Evolutionary conservation across 2,113 vertebrate genomes (phyloP), one percentile per base, ranked within the genome.

Genomic region (Lepisosteus osseus): DNA sequence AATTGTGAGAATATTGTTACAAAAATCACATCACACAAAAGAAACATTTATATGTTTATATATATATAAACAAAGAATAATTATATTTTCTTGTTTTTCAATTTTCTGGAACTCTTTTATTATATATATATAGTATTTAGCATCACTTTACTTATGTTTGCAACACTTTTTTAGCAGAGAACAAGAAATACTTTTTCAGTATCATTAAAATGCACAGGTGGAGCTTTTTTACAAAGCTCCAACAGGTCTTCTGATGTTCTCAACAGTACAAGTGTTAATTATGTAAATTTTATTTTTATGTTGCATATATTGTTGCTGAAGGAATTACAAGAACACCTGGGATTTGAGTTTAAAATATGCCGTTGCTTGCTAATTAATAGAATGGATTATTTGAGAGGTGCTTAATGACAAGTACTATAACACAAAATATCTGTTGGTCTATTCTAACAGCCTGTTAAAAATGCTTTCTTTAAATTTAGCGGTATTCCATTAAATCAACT

Each of bases 251-350:
- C 63, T 70, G 76, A 82, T 80, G 75, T 75, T 70, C 69, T 74
- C 56, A 75, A 86, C 79, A 61, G 71, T 78, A 71, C 73, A 77
- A 77, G 69, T 83, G 74, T 74, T 88, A 83, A 85, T 86, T 76
- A 80, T 79, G 79, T 54, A 66, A 59, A 84, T 86, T 84, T 83
- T 80, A 85, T 86, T 85, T 70, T 76, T 14, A 64, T 72, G 76
- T 73, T 74, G 41, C 68, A 79, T 76, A 75, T 82, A 79, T 77
- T 80, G 77, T 81, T 85, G 72, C 77, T 78, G 71, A 76, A 76
- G 79, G 56, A 56, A 80, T 79, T 68, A 71, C 62, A 70, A 71
- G 73, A 81, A 83, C 17, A 29, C n/a, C 44, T 9, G 29, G 55
- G 44, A 41, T 17, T 73, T 56, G 9, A 45, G 41, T 9, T 12